These are phyloP conservation scores for Pollenia griseotomentosa DNA, from an alignment of 2,888 invertebrate species.

Conservation along the genomic window DNA sequence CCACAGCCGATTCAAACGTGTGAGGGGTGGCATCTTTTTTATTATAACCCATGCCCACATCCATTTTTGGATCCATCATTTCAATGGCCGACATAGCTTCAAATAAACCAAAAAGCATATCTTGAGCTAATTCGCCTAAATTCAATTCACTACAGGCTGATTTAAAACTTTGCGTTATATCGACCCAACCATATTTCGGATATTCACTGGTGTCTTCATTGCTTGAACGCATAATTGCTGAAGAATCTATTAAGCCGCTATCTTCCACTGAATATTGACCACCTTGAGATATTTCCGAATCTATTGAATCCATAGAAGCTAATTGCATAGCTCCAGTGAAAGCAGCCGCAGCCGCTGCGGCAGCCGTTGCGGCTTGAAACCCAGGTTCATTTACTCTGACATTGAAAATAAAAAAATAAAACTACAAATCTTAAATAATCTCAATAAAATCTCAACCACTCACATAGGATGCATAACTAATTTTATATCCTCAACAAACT, in stretches of 20 bases:
- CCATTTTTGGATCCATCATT: constrained; percentile 99
- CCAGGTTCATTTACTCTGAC: constrained; percentile 77
- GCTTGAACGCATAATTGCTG: constrained; percentile 77
- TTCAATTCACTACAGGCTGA: constrained; percentile 89
- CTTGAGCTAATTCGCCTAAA: constrained; percentile 95
- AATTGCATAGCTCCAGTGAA: constrained; percentile 75
- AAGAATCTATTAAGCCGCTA: constrained; percentile 76
- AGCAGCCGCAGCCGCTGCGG: constrained; percentile 79
- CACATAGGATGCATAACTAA: constrained; percentile 62
- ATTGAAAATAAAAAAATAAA: constrained; percentile 31
- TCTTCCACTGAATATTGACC: constrained; percentile 79
- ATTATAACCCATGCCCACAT: constrained; percentile 98
- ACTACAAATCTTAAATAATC: not conserved
- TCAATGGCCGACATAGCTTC: constrained; percentile 99
- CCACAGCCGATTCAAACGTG: constrained; percentile 94
- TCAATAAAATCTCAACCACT: not conserved
- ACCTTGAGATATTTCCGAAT: constrained; percentile 69
- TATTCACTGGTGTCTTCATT: constrained; percentile 80
- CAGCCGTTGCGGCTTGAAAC: constrained; percentile 80
- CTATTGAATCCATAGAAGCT: constrained; percentile 63
- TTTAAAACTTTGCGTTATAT: constrained; percentile 86
- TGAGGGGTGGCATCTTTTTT: constrained; percentile 93
- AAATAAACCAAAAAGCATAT: constrained; percentile 95
- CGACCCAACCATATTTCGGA: constrained; percentile 82
- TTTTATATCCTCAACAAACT: not conserved